Evolutionary conservation across 2,888 invertebrate species (phyloP).

Genomic region (Pomacea canaliculata): DNA sequence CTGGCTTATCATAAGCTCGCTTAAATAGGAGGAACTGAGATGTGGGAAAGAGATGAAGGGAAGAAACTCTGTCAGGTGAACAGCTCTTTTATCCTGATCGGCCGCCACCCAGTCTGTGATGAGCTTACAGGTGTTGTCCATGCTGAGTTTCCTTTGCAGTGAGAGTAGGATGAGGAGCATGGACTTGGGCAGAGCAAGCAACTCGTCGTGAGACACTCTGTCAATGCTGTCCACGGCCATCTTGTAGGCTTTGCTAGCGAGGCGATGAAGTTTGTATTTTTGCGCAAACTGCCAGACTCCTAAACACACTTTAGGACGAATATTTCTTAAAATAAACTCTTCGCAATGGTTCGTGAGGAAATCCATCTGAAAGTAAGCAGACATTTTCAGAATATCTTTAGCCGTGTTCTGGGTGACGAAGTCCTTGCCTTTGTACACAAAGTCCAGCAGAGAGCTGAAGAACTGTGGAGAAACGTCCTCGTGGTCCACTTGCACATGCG

Average conservation of each 20-base stretch:
- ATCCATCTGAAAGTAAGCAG: neutral
- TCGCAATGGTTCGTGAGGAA: neutral
- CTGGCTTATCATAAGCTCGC: neutral
- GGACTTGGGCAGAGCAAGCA: constrained; percentile 6
- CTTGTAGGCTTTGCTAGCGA: neutral
- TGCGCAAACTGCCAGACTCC: neutral
- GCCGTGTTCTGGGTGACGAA: neutral
- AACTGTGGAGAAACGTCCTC: neutral
- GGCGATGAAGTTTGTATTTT: neutral
- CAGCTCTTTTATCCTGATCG: neutral
- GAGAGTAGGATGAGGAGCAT: neutral
- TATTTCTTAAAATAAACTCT: neutral
- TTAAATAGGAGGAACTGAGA: constrained; percentile 5
- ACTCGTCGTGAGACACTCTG: neutral
- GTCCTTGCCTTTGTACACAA: neutral
- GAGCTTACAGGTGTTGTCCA: neutral
- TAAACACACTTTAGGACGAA: neutral
- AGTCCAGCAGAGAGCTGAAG: neutral
- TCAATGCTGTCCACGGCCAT: neutral
- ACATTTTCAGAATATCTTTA: neutral
- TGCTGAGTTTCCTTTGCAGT: neutral
- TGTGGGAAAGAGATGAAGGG: constrained; percentile 15
- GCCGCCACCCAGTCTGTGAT: constrained; percentile 6
- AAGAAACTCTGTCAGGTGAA: constrained; percentile 10
- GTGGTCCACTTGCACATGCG: neutral